phyloP scores from a whole-genome alignment of 2,113 vertebrate genomes.

The Lasiurus cinereus region DNA sequence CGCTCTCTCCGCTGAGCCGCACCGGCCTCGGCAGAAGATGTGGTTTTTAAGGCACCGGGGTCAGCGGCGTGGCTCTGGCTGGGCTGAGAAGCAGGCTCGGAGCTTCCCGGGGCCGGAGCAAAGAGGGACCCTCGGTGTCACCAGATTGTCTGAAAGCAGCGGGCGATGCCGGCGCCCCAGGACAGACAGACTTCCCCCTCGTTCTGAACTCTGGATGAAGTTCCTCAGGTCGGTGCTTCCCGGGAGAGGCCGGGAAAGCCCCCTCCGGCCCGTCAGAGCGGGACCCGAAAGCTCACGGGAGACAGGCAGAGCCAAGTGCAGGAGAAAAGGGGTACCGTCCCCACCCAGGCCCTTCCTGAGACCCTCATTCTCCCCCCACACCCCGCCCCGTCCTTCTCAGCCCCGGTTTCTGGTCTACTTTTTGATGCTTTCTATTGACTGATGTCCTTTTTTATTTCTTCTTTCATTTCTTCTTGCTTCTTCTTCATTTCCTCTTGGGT shows the following conservation, averaged over 20 bases:
- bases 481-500: too few species aligned
- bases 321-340: neutral
- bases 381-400: too few species aligned
- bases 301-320: neutral
- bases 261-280: neutral
- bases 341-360: neutral
- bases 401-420: too few species aligned
- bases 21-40: neutral
- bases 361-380: rapidly evolving
- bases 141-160: neutral
- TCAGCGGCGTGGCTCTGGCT: neutral
- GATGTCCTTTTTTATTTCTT: too few species aligned
- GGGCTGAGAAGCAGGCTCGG: neutral
- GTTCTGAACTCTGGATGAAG: neutral
- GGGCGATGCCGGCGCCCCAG: rapidly evolving
- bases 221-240: neutral
- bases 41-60: neutral
- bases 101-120: constrained; percentile 55
- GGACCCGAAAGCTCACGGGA: neutral
- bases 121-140: neutral
- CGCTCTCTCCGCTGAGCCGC: too few species aligned
- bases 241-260: neutral
- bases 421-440: too few species aligned
- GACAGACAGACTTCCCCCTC: neutral
- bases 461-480: too few species aligned